These are phyloP conservation scores for Drosophila pruinosa DNA, from an alignment of 1,140 invertebrate genomes.

Conservation along the genomic window DNA sequence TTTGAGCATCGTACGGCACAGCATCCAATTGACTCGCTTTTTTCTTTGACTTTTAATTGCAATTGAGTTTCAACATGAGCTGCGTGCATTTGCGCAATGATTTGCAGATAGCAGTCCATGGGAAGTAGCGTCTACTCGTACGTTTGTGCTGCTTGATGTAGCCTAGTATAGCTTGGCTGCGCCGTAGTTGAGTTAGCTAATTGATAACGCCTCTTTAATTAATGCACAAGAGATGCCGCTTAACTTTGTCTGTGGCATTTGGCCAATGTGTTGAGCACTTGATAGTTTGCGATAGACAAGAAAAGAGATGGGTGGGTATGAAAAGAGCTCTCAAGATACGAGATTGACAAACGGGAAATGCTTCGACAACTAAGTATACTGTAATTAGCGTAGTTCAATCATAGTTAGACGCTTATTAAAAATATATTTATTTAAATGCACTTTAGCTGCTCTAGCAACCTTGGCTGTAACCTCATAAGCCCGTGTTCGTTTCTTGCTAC, in stretches of 20 bases:
- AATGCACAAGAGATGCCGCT: conserved; percentile 39
- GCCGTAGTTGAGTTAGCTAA: conserved; percentile 35
- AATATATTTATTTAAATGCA: conserved; percentile 35
- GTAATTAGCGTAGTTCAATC: conserved; percentile 55
- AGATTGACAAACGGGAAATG: conserved; percentile 61
- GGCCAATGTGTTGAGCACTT: conserved; percentile 35
- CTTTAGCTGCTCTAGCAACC: conserved; percentile 18
- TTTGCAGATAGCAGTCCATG: conserved; percentile 65
- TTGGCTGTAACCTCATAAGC: conserved; percentile 38
- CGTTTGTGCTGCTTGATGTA: background rate
- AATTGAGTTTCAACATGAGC: conserved; percentile 73
- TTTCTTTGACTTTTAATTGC: conserved; percentile 71
- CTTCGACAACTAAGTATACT: conserved; percentile 35
- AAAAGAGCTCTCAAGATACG: too few species aligned
- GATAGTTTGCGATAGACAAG: background rate
- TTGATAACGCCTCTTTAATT: conserved; percentile 73
- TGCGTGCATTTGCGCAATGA: conserved; percentile 78
- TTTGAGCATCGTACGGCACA: background rate
- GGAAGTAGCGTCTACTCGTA: conserved; percentile 14
- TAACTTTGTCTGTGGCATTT: conserved; percentile 24
- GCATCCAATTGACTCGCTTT: conserved; percentile 46
- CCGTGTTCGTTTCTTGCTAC: conserved; percentile 50
- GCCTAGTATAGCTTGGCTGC: background rate
- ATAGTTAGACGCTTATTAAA: conserved; percentile 41
- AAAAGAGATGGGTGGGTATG: too few species aligned